Percentiles rank a stretch among this genome's conserved stretches.
phyloP scores from a whole-genome alignment of 2,888 invertebrate genomes.

The Panzeria rudis region DNA sequence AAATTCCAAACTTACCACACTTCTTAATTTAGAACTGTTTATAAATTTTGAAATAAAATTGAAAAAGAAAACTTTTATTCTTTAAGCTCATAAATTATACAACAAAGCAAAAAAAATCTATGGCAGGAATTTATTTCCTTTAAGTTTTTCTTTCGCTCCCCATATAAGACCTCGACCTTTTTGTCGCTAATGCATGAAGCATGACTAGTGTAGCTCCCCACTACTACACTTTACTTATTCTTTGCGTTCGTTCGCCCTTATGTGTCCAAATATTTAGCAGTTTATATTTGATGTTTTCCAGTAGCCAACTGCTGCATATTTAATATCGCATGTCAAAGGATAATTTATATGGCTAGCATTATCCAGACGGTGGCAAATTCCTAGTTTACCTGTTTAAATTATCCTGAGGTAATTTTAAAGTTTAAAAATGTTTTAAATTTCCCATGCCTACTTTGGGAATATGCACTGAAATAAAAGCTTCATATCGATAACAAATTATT shows the following conservation, averaged over 20 bases:
- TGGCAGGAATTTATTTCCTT: constrained; percentile 9
- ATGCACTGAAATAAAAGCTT: constrained; percentile 10
- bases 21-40: constrained; percentile 36
- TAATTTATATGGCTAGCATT: constrained; percentile 60
- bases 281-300: constrained; percentile 23
- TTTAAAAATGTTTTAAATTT: not conserved
- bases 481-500: no score
- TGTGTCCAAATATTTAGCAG: constrained; percentile 22
- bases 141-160: constrained; percentile 3
- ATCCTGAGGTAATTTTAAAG: constrained; percentile 29
- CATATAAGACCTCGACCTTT: constrained; percentile 58
- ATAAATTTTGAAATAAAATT: constrained; percentile 23
- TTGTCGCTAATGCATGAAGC: constrained; percentile 56
- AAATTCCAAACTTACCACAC: constrained; percentile 12
- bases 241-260: not conserved
- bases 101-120: not conserved
- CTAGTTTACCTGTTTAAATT: constrained; percentile 34
- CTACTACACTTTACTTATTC: not conserved
- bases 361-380: constrained; percentile 47
- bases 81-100: constrained; percentile 36
- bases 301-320: constrained; percentile 4
- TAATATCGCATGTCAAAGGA: constrained; percentile 59
- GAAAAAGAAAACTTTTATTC: not conserved
- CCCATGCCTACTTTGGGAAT: not conserved
- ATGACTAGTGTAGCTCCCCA: constrained; percentile 14